Evolutionary conservation across 2,113 vertebrate species (phyloP).

Genomic region (Mionectes macconnelli): DNA sequence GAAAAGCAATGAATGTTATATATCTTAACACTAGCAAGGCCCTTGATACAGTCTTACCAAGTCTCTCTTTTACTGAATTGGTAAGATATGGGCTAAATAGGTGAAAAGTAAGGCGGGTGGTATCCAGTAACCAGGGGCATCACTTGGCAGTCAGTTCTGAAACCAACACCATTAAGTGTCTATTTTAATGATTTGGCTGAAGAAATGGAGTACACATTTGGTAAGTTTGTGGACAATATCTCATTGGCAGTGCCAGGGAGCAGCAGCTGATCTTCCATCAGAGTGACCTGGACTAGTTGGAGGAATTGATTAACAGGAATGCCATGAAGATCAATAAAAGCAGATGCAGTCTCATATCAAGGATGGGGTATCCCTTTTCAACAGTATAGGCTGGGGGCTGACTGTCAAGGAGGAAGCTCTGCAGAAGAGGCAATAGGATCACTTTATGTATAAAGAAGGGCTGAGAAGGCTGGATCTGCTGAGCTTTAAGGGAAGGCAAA

Average conservation of each 20-base stretch:
- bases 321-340: background rate
- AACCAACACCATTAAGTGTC: background rate
- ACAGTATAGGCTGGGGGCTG: background rate
- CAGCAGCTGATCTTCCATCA: background rate
- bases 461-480: background rate
- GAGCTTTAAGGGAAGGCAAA: background rate
- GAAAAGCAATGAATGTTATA: background rate
- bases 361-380: background rate
- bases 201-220: background rate
- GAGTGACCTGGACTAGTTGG: background rate
- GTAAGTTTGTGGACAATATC: background rate
- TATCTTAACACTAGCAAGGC: background rate
- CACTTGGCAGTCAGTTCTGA: background rate
- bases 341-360: background rate
- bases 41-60: background rate
- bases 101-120: background rate
- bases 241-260: accelerated
- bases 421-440: background rate
- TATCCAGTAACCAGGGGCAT: background rate
- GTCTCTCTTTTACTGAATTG: background rate
- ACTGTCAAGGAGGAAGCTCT: background rate
- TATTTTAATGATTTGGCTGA: background rate
- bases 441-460: background rate
- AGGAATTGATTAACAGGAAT: background rate
- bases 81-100: background rate